Conservation (phyloP, 1,140 invertebrate species). For the Oedothorax gibbosus region DNA sequence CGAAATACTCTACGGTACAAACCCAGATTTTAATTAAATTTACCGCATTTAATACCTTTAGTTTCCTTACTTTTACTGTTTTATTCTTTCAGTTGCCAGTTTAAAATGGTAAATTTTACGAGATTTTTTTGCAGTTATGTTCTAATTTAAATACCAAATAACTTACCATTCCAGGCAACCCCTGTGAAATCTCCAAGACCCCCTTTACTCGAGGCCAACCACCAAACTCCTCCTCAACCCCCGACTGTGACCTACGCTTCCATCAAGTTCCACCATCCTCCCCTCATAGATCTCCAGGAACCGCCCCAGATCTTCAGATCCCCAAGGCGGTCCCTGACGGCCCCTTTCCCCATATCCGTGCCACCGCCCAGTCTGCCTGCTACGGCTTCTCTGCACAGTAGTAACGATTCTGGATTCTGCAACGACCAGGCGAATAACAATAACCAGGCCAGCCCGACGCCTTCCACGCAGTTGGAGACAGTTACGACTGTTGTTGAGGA, state of each 20-base stretch:
- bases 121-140: neutral
- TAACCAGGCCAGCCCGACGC: constrained; percentile 32
- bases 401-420: constrained; percentile 91
- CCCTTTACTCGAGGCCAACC: constrained; percentile 33
- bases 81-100: no score
- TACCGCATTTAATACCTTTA: no score
- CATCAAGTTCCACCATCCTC: constrained; percentile 54
- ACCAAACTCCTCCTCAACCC: constrained; percentile 2
- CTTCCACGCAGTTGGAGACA: neutral
- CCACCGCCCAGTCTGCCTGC: constrained; percentile 25
- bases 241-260: constrained; percentile 33
- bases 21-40: no score
- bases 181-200: constrained; percentile 43
- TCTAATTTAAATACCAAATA: neutral
- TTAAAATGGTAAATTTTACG: neutral
- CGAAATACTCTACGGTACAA: no score
- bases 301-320: constrained; percentile 45
- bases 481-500: neutral
- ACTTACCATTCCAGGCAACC: constrained; percentile 22
- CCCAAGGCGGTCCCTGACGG: constrained; percentile 56
- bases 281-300: constrained; percentile 31
- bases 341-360: constrained; percentile 36
- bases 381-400: constrained; percentile 77
- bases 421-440: constrained; percentile 73
- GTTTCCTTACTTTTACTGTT: no score